These are phyloP conservation scores for Pagrus major DNA, from an alignment of 2,113 vertebrate genomes.

Conservation along the genomic window DNA sequence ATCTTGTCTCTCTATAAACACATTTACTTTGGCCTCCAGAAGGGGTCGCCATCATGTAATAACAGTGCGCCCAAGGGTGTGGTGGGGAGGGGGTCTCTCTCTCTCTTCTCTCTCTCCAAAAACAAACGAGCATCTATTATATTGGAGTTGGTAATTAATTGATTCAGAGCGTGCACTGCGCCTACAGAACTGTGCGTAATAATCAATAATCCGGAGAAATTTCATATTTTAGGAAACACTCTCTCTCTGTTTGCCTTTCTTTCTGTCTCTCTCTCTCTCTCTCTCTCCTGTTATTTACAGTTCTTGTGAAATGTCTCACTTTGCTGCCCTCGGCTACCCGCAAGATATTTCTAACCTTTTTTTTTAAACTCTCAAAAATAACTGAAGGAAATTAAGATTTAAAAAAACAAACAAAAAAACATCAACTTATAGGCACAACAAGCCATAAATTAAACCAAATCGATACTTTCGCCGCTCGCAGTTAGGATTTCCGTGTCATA, in stretches of 20 bases:
- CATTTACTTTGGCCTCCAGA: slow-evolving; percentile 83
- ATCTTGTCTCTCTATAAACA: slow-evolving; percentile 41
- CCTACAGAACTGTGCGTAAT: slow-evolving; percentile 32
- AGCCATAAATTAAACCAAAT: slow-evolving; percentile 79
- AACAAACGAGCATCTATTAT: slow-evolving; percentile 35
- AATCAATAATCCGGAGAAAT: slow-evolving; percentile 52
- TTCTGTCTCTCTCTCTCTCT: slow-evolving; percentile 10
- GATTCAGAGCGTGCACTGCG: slow-evolving; percentile 20
- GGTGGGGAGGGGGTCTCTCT: slow-evolving; percentile 51
- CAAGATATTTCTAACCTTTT: slow-evolving; percentile 67
- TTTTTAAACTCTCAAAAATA: slow-evolving; percentile 68
- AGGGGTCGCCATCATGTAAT: slow-evolving; percentile 92
- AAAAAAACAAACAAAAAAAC: slow-evolving; percentile 80
- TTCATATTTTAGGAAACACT: slow-evolving; percentile 25
- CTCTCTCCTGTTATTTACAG: slow-evolving; percentile 74
- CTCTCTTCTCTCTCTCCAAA: slow-evolving; percentile 33
- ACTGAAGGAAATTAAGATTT: slow-evolving; percentile 67
- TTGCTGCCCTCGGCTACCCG: slow-evolving; percentile 76
- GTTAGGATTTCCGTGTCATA: slow-evolving; percentile 85
- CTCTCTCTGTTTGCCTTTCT: slow-evolving; percentile 2
- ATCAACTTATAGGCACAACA: slow-evolving; percentile 20
- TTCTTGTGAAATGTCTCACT: slow-evolving; percentile 84
- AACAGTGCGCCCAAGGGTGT: slow-evolving; percentile 66
- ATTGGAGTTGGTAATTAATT: slow-evolving; percentile 48
- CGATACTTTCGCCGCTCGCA: slow-evolving; percentile 84